Evolutionary conservation across 2,113 vertebrate genomes (phyloP).

Genomic region (Nothoprocta perdicaria): DNA sequence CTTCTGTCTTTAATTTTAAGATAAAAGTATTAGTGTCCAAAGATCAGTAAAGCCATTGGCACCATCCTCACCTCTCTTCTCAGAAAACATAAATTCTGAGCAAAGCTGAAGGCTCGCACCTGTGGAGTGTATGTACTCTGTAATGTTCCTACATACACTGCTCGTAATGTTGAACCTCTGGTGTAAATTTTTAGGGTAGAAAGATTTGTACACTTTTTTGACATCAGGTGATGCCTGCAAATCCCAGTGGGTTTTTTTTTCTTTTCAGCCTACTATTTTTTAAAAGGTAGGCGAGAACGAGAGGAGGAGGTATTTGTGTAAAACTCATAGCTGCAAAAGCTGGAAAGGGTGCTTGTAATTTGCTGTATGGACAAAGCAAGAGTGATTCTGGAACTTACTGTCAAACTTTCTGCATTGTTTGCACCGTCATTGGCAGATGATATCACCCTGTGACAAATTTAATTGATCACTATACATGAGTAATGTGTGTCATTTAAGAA

Average conservation of each 20-base stretch:
- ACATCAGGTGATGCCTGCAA: not conserved
- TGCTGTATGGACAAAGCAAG: not conserved
- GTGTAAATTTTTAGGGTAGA: not conserved
- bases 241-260: not conserved
- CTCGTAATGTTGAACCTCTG: not conserved
- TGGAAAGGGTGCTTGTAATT: not conserved
- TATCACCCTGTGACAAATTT: fast-evolving
- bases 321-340: not conserved
- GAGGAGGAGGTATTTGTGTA: not conserved
- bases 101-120: not conserved
- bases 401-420: not conserved
- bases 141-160: too few species aligned
- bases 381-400: not conserved
- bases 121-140: not conserved
- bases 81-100: not conserved
- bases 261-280: too few species aligned
- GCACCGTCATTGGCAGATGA: not conserved
- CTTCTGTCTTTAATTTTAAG: not conserved
- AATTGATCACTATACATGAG: fast-evolving
- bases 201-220: not conserved
- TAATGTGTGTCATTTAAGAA: not conserved
- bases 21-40: not conserved
- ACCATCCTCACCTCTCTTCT: not conserved
- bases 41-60: not conserved
- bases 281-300: not conserved